Evolutionary conservation across 2,113 vertebrate species (phyloP).

Genomic region (Mesocricetus auratus): DNA sequence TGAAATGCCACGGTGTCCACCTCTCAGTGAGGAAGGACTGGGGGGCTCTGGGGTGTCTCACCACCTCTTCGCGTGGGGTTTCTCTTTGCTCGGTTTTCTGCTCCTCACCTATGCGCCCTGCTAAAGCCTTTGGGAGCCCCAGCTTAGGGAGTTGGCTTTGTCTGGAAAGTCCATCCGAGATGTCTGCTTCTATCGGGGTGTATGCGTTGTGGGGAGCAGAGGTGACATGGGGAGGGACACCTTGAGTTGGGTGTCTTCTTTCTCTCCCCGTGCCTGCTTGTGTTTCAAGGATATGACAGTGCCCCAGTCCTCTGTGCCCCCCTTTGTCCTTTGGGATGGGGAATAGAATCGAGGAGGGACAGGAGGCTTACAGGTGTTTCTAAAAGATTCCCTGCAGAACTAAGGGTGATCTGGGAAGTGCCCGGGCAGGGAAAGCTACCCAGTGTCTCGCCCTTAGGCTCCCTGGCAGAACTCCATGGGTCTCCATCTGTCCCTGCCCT

Average conservation of each 20-base stretch:
- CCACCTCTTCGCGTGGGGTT: fast-evolving
- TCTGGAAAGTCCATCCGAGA: not conserved
- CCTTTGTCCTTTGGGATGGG: not conserved
- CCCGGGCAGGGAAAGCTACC: not conserved
- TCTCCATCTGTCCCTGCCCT: not conserved
- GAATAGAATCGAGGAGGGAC: not conserved
- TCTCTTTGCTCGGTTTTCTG: not conserved
- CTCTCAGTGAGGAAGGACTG: not conserved
- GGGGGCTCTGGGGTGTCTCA: not conserved
- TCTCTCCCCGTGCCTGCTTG: not conserved
- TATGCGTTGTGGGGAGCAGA: not conserved
- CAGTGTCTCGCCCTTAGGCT: not conserved
- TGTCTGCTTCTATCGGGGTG: not conserved
- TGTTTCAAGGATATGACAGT: not conserved
- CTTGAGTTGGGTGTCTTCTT: fast-evolving
- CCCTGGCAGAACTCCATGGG: not conserved
- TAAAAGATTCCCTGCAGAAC: not conserved
- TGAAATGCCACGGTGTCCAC: not conserved
- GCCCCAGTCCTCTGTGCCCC: not conserved
- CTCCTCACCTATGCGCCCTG: not conserved
- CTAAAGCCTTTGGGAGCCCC: not conserved
- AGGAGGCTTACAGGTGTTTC: not conserved
- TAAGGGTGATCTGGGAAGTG: fast-evolving
- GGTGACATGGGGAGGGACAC: not conserved
- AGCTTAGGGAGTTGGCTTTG: not conserved